Conservation (phyloP, 2,888 invertebrate species). For the Aquatica leii region DNA sequence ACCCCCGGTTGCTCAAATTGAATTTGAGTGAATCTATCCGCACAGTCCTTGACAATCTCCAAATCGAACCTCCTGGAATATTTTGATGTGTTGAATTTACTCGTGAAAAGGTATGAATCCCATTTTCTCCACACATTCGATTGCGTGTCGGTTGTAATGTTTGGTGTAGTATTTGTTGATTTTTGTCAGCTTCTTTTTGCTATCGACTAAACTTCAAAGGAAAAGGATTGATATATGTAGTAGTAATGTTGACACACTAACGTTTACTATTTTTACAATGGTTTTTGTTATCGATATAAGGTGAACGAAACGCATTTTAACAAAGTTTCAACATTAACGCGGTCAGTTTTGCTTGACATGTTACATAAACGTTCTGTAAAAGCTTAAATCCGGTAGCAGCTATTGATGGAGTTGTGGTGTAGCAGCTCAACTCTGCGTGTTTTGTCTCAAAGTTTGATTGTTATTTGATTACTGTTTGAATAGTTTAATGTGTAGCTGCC, state of each 20-base stretch:
- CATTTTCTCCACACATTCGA: conserved; percentile 27
- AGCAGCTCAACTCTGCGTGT: conserved; percentile 34
- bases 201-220: conserved; percentile 22
- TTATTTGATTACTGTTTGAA: conserved; percentile 50
- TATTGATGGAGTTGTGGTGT: conserved; percentile 40
- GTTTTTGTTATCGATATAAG: conserved; percentile 16
- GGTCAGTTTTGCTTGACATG: conserved; percentile 37
- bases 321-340: conserved; percentile 25
- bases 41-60: conserved; percentile 44
- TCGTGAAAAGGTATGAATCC: conserved; percentile 38
- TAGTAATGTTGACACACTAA: conserved; percentile 8
- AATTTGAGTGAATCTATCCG: conserved; percentile 46
- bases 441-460: conserved; percentile 46
- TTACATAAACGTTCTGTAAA: conserved; percentile 39
- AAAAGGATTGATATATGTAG: conserved; percentile 12
- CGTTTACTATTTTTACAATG: conserved; percentile 12
- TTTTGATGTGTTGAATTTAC: conserved; percentile 38
- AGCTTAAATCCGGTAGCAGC: conserved; percentile 42
- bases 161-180: conserved; percentile 31
- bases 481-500: conserved; percentile 40
- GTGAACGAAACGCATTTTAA: conserved; percentile 25
- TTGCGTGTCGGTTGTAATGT: conserved; percentile 27
- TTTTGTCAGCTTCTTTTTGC: conserved; percentile 26
- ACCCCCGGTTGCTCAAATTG: conserved; percentile 41
- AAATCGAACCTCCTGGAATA: conserved; percentile 43